Percentiles rank a stretch among this genome's conserved stretches.
phyloP scores from a whole-genome alignment of 1,140 invertebrate genomes.

The Marisa cornuarietis region DNA sequence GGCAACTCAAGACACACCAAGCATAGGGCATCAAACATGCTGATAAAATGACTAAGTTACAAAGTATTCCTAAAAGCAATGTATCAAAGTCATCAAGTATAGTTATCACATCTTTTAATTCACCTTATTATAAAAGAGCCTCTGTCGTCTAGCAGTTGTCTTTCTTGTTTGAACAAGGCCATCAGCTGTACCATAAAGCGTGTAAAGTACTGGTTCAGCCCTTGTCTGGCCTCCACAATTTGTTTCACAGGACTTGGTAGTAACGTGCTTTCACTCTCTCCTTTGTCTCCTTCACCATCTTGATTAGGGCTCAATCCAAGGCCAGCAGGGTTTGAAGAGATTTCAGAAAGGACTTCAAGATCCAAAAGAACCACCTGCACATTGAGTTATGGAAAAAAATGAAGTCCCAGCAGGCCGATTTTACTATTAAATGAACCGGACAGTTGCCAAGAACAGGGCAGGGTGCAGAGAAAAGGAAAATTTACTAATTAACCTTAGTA shows the following conservation, averaged over 20 bases:
- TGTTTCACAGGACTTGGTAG: conserved; percentile 23
- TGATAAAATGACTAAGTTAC: no score
- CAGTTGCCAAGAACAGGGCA: neutral
- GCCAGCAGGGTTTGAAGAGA: conserved; percentile 71
- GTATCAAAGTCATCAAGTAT: neutral
- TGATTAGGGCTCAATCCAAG: neutral
- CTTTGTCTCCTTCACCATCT: neutral
- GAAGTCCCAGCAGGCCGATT: neutral
- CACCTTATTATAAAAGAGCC: conserved; percentile 95
- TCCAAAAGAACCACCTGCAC: conserved; percentile 83
- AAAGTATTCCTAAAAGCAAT: neutral
- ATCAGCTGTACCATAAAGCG: conserved; percentile 89
- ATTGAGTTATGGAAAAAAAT: neutral
- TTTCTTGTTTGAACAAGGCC: conserved; percentile 85
- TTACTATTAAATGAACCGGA: neutral
- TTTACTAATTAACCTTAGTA: no score
- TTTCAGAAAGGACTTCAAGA: conserved; percentile 89
- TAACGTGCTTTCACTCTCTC: neutral
- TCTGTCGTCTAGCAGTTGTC: conserved; percentile 86
- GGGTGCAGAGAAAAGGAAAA: no score
- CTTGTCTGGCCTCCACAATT: conserved; percentile 32
- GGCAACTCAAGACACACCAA: no score
- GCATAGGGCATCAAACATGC: no score
- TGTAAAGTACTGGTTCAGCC: conserved; percentile 76
- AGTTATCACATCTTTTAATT: neutral